phyloP scores from a whole-genome alignment of 2,797 vertebrate species.

The Tinamus major region DNA sequence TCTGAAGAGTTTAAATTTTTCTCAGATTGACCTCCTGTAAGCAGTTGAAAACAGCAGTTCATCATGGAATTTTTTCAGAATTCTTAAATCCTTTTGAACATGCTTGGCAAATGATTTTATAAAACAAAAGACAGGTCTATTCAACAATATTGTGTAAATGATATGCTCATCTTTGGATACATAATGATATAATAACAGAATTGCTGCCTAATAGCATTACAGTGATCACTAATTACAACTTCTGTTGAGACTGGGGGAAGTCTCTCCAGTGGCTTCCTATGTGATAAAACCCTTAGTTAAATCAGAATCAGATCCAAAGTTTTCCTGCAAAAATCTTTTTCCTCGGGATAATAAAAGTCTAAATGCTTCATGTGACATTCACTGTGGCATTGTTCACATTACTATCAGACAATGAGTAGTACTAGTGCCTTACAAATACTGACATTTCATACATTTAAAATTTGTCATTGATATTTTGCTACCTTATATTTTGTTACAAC shows the following conservation, averaged over 20 bases:
- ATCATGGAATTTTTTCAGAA: neutral
- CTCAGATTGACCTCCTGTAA: neutral
- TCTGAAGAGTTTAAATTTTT: no score
- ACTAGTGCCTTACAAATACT: neutral
- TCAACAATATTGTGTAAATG: neutral
- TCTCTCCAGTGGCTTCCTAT: neutral
- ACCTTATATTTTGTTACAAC: neutral
- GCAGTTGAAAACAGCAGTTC: neutral
- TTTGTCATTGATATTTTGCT: neutral
- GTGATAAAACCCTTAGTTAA: neutral
- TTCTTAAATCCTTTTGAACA: neutral
- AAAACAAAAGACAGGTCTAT: neutral
- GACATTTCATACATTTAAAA: neutral
- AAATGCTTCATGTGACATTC: neutral
- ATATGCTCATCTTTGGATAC: neutral
- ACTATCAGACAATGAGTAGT: neutral
- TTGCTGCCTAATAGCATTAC: neutral
- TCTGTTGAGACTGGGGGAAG: neutral
- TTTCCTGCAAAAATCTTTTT: neutral
- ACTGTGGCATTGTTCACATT: neutral
- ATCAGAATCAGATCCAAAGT: neutral
- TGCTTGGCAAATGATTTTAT: neutral
- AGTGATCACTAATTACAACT: neutral
- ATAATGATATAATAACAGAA: neutral
- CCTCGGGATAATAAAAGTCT: rapidly evolving